A percentile compares a stretch with the other conserved stretches of the same genome.
These are phyloP conservation scores for Struthidea cinerea DNA, from an alignment of 2,113 vertebrate species.

Conservation along the genomic window DNA sequence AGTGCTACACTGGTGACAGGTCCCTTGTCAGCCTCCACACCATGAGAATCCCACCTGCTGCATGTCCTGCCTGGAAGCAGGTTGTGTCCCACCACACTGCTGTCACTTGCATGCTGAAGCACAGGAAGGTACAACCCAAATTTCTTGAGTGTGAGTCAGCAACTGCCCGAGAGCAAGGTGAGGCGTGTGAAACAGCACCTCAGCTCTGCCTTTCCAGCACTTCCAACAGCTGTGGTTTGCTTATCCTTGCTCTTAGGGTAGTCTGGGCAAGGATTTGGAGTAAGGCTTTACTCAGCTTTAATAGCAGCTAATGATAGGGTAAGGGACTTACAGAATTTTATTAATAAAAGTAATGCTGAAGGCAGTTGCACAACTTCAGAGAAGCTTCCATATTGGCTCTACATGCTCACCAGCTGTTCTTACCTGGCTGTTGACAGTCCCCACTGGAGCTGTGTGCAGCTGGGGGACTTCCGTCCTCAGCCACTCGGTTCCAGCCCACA, in stretches of 20 bases:
- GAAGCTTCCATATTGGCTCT: neutral
- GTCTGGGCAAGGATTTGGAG: neutral
- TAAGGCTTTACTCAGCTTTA: neutral
- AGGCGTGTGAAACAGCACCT: neutral
- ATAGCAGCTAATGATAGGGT: conserved; percentile 21
- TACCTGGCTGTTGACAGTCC: conserved; percentile 8
- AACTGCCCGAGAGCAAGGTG: neutral
- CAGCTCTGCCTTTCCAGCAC: neutral
- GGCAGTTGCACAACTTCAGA: neutral
- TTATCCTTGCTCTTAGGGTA: neutral
- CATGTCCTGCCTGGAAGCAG: neutral
- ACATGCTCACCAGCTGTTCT: conserved; percentile 10
- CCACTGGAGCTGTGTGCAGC: neutral
- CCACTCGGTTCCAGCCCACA: neutral
- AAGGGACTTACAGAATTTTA: neutral
- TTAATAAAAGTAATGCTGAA: neutral
- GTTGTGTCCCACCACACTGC: neutral
- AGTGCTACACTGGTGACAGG: neutral
- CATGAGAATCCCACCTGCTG: neutral
- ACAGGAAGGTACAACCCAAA: neutral
- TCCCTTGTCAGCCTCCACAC: neutral
- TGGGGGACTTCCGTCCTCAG: neutral
- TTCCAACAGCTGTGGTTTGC: neutral
- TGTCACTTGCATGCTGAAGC: neutral
- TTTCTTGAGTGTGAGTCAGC: neutral